A percentile compares a stretch with the other conserved stretches of the same genome.
Conservation (phyloP, 2,113 vertebrate genomes). For the Copsychus sechellarum region DNA sequence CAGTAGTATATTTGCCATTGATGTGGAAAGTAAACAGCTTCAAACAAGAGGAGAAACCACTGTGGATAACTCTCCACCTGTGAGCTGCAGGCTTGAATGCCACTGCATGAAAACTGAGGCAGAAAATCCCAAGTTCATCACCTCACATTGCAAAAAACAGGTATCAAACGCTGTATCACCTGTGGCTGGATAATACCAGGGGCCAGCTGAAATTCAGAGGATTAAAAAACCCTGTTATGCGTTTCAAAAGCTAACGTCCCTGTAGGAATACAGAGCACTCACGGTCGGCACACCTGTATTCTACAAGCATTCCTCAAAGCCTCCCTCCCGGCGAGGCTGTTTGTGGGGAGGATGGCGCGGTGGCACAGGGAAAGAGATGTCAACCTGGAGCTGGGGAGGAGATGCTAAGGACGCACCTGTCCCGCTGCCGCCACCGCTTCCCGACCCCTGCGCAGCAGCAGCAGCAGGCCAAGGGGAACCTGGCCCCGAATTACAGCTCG, state of each 20-base stretch:
- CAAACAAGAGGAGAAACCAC: not conserved
- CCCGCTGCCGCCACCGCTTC: not conserved
- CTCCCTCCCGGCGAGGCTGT: accelerated
- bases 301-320: not conserved
- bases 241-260: not conserved
- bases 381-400: not conserved
- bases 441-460: not conserved
- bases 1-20: slow-evolving; percentile 35
- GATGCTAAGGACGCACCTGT: not conserved
- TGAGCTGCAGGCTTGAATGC: not conserved
- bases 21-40: slow-evolving; percentile 60
- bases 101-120: not conserved
- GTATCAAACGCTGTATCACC: not conserved
- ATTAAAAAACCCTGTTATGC: not conserved
- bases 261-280: accelerated
- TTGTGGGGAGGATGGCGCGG: not conserved
- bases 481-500: accelerated
- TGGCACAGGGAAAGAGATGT: not conserved
- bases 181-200: not conserved
- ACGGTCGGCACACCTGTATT: accelerated
- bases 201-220: not conserved
- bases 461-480: not conserved
- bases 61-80: not conserved
- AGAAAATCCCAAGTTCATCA: not conserved
- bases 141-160: not conserved